Conservation (phyloP, 2,797 vertebrate genomes). For the Crypturellus tataupa region DNA sequence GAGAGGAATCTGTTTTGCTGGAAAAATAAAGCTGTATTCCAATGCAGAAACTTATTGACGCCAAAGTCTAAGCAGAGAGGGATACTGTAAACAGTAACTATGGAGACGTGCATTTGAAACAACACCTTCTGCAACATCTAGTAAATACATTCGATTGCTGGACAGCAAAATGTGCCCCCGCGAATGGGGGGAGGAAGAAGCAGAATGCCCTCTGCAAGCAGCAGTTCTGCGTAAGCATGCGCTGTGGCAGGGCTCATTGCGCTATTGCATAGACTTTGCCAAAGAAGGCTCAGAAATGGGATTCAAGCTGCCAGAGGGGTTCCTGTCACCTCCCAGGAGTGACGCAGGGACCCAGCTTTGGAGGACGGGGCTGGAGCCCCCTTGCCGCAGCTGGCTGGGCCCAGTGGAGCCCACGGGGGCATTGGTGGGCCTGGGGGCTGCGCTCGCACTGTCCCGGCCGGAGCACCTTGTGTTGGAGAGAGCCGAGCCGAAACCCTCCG, state of each 20-base stretch:
- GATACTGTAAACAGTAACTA: conserved; percentile 12
- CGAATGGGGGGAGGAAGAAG: not conserved
- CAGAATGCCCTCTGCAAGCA: not conserved
- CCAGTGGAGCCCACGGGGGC: not conserved
- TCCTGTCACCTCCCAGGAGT: not conserved
- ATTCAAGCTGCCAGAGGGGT: not conserved
- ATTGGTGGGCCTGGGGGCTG: not conserved
- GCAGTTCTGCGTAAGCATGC: not conserved
- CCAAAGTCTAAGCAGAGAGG: not conserved
- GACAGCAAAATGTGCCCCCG: not conserved
- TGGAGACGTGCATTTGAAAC: conserved; percentile 5
- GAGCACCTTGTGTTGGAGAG: not conserved
- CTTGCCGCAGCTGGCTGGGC: not conserved
- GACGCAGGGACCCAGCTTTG: not conserved
- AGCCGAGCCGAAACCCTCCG: not conserved
- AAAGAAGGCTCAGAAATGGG: not conserved
- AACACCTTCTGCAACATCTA: not conserved
- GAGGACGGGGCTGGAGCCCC: not conserved
- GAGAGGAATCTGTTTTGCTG: not conserved
- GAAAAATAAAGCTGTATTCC: not conserved
- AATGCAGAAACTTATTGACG: not conserved
- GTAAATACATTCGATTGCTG: not conserved
- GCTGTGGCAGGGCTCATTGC: not conserved
- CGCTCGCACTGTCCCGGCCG: not conserved
- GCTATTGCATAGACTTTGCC: not conserved